phyloP scores from a whole-genome alignment of 2,888 invertebrate genomes.

The Thymelicus lineola region DNA sequence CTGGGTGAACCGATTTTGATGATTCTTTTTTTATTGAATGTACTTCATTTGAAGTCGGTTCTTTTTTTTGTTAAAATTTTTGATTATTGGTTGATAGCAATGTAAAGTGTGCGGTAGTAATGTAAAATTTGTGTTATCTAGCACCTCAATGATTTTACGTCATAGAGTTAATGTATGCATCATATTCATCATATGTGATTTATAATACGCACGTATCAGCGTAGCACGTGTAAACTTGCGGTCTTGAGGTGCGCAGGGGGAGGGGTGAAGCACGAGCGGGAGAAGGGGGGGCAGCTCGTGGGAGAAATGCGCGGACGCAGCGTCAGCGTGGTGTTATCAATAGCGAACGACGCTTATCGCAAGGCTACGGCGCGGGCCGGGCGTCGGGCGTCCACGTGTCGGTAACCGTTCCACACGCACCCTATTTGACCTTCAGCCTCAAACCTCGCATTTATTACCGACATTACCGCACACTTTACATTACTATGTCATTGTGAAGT shows the following conservation, averaged over 20 bases:
- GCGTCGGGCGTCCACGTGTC: slow-evolving; percentile 62
- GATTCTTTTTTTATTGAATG: too few relatives aligned
- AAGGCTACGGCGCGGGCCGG: slow-evolving; percentile 54
- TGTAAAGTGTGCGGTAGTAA: too few relatives aligned
- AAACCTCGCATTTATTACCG: slow-evolving; percentile 31
- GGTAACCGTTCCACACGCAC: slow-evolving; percentile 48
- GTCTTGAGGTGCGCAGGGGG: slow-evolving; percentile 27
- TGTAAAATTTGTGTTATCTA: too few relatives aligned
- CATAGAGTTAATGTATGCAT: slow-evolving; percentile 3
- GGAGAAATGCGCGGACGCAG: slow-evolving; percentile 68
- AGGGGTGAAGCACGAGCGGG: slow-evolving; percentile 27
- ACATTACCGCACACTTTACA: slow-evolving; percentile 6
- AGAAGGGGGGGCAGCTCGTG: slow-evolving; percentile 26
- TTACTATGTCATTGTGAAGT: slow-evolving; percentile 1
- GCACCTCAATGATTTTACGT: background rate
- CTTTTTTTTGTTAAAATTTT: too few relatives aligned
- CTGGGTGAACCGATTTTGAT: too few relatives aligned
- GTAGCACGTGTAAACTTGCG: slow-evolving; percentile 67
- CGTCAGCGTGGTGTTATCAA: slow-evolving; percentile 62
- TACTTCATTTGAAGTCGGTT: too few relatives aligned
- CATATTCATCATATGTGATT: slow-evolving; percentile 21
- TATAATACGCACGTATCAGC: slow-evolving; percentile 28
- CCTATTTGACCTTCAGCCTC: slow-evolving; percentile 38
- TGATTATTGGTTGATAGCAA: too few relatives aligned
- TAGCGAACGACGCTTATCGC: slow-evolving; percentile 74